These are phyloP conservation scores for Anguilla japonica DNA, from an alignment of 2,113 vertebrate genomes.

Conservation along the genomic window DNA sequence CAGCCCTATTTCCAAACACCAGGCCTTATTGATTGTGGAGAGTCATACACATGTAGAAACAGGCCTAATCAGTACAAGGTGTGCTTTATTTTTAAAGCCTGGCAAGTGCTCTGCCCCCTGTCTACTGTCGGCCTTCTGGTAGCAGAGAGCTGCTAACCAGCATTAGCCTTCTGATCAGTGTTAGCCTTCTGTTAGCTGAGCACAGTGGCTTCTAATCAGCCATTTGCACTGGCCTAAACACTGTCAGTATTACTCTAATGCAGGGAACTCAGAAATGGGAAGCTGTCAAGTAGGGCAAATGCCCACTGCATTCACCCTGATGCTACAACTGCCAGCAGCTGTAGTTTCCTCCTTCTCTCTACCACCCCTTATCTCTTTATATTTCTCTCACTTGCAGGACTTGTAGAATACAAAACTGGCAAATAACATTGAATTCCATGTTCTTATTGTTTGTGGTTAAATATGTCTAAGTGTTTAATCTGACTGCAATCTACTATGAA, in stretches of 20 bases:
- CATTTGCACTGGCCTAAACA: background rate
- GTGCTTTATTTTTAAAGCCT: constrained; percentile 22
- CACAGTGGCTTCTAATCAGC: background rate
- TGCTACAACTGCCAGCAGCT: background rate
- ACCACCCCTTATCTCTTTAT: too few relatives aligned
- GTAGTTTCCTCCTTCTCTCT: background rate
- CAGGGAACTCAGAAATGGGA: background rate
- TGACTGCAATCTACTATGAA: too few relatives aligned
- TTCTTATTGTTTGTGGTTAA: too few relatives aligned
- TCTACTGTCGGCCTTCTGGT: background rate
- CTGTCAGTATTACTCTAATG: background rate
- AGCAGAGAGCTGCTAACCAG: background rate
- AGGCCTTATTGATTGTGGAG: constrained; percentile 17
- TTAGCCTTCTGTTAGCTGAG: too few relatives aligned
- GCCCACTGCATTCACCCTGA: background rate
- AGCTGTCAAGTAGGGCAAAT: background rate
- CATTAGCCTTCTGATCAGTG: too few relatives aligned
- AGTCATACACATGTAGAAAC: background rate
- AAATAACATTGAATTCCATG: too few relatives aligned
- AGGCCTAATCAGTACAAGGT: constrained; percentile 17
- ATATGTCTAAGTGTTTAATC: too few relatives aligned
- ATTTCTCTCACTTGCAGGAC: too few relatives aligned
- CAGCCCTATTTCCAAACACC: background rate
- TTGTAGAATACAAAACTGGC: too few relatives aligned
- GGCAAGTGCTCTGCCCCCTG: background rate